A percentile compares a stretch with the other conserved stretches of the same genome.
Conservation (phyloP, 2,113 vertebrate species). For the Balaeniceps rex region DNA sequence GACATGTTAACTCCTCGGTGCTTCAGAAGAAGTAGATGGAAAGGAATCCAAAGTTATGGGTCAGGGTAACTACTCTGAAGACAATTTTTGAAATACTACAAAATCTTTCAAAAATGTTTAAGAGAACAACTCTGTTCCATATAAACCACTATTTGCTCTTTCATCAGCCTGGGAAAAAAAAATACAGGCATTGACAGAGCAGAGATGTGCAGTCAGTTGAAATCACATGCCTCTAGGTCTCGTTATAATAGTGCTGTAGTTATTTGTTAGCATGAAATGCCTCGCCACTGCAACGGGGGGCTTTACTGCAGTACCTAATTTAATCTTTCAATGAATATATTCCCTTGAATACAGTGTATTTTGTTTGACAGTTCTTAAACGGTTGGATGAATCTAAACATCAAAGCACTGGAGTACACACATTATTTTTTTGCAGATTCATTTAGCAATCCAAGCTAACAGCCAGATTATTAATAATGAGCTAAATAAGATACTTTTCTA, state of each 20-base stretch:
- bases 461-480: slow-evolving; percentile 17
- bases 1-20: neutral
- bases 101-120: neutral
- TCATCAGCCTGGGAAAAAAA: neutral
- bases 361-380: slow-evolving; percentile 42
- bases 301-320: slow-evolving; percentile 34
- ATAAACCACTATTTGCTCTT: neutral
- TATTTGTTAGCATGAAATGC: slow-evolving; percentile 47
- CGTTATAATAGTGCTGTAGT: slow-evolving; percentile 16
- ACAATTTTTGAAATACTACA: neutral
- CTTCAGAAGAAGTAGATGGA: neutral
- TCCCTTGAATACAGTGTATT: slow-evolving; percentile 34
- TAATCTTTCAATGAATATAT: slow-evolving; percentile 45
- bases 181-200: neutral
- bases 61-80: neutral
- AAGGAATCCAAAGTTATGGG: neutral
- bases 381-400: slow-evolving; percentile 44
- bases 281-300: neutral
- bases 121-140: neutral
- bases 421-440: slow-evolving; percentile 19
- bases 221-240: slow-evolving; percentile 31
- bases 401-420: neutral
- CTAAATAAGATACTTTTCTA: slow-evolving; percentile 7
- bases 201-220: slow-evolving; percentile 36
- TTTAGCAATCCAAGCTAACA: slow-evolving; percentile 24